phyloP scores from a whole-genome alignment of 2,888 invertebrate genomes.

The Lamellibrachia columna region DNA sequence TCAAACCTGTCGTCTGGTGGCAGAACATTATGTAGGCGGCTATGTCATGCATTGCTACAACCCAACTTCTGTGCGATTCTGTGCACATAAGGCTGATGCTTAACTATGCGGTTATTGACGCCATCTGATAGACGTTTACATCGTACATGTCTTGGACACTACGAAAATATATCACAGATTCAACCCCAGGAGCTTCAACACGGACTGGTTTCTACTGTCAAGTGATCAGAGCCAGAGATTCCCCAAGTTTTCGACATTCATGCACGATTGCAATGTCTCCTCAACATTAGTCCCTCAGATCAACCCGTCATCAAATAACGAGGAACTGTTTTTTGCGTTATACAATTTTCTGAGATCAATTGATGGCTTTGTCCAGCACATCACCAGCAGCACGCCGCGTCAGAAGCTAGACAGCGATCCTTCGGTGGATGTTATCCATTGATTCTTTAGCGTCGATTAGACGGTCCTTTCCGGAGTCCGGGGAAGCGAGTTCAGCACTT shows the following conservation, averaged over 20 bases:
- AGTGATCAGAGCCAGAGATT: too few species aligned
- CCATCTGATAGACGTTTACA: background rate
- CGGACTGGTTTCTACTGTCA: background rate
- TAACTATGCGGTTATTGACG: background rate
- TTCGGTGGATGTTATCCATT: background rate
- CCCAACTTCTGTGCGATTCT: background rate
- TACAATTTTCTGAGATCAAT: background rate
- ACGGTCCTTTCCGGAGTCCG: background rate
- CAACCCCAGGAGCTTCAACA: background rate
- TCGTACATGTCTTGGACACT: background rate
- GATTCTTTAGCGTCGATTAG: background rate
- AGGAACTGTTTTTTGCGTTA: background rate
- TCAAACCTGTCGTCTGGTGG: too few species aligned
- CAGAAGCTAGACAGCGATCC: background rate
- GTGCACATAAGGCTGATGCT: background rate
- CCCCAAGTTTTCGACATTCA: background rate
- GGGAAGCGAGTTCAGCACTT: background rate
- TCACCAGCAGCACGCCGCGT: background rate
- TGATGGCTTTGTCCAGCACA: background rate
- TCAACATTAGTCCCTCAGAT: background rate
- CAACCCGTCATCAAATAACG: background rate
- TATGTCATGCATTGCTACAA: background rate
- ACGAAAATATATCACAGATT: background rate
- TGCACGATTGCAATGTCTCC: background rate
- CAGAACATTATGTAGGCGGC: too few species aligned